Conservation (phyloP, 2,797 vertebrate species). For the Siniperca undulata region DNA sequence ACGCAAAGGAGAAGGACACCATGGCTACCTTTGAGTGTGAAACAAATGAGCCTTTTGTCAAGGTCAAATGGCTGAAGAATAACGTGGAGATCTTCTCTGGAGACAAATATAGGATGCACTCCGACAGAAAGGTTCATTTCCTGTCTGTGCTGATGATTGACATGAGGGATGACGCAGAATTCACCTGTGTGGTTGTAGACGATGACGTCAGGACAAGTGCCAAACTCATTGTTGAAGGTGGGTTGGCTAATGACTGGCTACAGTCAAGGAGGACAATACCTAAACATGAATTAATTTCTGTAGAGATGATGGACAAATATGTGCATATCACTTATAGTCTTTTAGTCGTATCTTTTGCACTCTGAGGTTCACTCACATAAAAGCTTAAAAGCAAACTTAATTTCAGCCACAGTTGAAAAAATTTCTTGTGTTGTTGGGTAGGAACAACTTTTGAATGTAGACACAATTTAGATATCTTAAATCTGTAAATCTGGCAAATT, state of each 20-base stretch:
- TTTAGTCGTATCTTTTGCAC: neutral
- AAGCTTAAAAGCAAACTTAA: neutral
- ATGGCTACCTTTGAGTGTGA: slow-evolving; percentile 99
- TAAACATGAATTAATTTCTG: neutral
- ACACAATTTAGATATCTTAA: neutral
- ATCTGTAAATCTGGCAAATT: neutral
- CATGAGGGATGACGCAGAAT: slow-evolving; percentile 91
- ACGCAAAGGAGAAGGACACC: slow-evolving; percentile 94
- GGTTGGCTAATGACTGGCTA: neutral
- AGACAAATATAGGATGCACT: slow-evolving; percentile 98
- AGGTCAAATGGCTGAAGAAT: slow-evolving; percentile 97
- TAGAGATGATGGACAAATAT: neutral
- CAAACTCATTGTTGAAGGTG: slow-evolving; percentile 94
- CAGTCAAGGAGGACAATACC: neutral
- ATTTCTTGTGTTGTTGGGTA: neutral
- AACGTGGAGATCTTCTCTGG: slow-evolving; percentile 91
- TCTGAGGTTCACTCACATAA: neutral
- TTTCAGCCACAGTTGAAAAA: neutral
- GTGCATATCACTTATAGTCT: neutral
- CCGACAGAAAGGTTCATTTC: slow-evolving; percentile 97
- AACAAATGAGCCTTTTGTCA: slow-evolving; percentile 98
- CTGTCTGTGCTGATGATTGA: slow-evolving; percentile 91
- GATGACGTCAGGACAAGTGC: slow-evolving; percentile 91
- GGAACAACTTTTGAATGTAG: neutral
- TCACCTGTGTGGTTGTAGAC: slow-evolving; percentile 89